Conservation (phyloP, 2,797 vertebrate species). For the Labroides dimidiatus region DNA sequence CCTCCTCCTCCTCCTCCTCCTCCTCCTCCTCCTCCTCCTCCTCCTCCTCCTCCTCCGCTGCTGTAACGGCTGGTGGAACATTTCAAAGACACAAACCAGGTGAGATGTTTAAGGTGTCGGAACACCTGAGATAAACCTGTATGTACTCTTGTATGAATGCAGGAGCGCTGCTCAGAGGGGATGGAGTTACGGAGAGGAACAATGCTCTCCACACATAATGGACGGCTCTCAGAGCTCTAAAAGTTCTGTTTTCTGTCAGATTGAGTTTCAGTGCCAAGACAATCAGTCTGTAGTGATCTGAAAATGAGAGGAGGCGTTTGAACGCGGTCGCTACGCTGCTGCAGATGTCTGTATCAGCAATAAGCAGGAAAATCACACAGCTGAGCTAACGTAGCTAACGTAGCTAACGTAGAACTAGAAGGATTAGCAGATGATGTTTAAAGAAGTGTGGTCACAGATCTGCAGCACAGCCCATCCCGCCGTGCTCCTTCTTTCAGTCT, state of each 20-base stretch:
- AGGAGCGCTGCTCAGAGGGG: neutral
- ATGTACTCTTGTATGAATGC: neutral
- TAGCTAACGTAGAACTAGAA: constrained; percentile 8
- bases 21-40: too few relatives aligned
- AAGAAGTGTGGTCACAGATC: neutral
- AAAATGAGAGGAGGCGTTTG: constrained; percentile 19
- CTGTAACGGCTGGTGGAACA: neutral
- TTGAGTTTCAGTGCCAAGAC: constrained; percentile 37
- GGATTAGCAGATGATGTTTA: neutral
- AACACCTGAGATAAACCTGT: neutral
- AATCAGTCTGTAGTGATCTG: constrained; percentile 34
- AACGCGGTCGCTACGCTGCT: constrained; percentile 15
- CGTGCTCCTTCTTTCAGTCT: constrained; percentile 15
- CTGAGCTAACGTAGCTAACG: constrained; percentile 29
- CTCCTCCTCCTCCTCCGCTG: constrained; percentile 11
- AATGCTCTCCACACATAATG: constrained; percentile 33
- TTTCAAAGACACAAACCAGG: neutral
- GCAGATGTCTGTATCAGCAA: constrained; percentile 28
- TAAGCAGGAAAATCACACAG: constrained; percentile 44
- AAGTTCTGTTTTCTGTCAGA: constrained; percentile 37
- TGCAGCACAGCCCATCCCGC: neutral
- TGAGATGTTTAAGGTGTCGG: neutral
- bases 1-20: constrained; percentile 17
- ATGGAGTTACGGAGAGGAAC: constrained; percentile 26
- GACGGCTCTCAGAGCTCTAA: constrained; percentile 24